Evolutionary conservation across 1,140 invertebrate genomes (phyloP).

Genomic region (Tetramorium parvispinum): DNA sequence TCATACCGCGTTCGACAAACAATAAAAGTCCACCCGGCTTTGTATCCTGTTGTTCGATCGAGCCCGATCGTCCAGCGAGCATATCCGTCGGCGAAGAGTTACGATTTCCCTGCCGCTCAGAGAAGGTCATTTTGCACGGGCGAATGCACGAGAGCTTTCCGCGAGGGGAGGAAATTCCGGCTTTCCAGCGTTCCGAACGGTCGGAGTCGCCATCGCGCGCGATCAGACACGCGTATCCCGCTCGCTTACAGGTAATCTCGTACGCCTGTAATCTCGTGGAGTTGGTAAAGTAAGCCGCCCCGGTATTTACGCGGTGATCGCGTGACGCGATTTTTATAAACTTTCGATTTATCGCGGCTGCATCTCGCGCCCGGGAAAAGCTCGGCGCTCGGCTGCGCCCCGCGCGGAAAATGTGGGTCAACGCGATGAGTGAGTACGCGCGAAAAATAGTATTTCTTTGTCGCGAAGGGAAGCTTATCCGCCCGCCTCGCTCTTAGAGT

Average conservation of each 20-base stretch:
- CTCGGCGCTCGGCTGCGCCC: neutral
- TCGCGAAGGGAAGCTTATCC: constrained; percentile 29
- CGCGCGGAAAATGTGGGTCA: constrained; percentile 41
- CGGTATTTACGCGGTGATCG: constrained; percentile 24
- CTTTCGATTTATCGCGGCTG: constrained; percentile 46
- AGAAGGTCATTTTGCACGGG: constrained; percentile 14
- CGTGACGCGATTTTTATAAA: constrained; percentile 57
- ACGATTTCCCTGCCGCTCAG: constrained; percentile 20
- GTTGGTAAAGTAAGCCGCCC: constrained; percentile 29
- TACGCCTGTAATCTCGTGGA: constrained; percentile 23
- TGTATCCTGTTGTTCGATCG: constrained; percentile 36
- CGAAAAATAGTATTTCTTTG: constrained; percentile 34
- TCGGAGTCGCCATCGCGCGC: constrained; percentile 30
- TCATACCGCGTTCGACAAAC: constrained; percentile 27
- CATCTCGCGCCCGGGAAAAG: constrained; percentile 38
- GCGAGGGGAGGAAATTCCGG: constrained; percentile 16
- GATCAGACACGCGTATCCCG: constrained; percentile 12
- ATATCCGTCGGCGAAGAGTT: constrained; percentile 26
- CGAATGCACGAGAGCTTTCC: constrained; percentile 11
- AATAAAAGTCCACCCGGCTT: constrained; percentile 47
- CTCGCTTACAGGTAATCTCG: neutral
- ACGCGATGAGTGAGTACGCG: constrained; percentile 16
- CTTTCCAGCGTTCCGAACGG: neutral
- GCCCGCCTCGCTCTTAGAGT: neutral
- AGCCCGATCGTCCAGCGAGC: constrained; percentile 9